A percentile compares a stretch with the other conserved stretches of the same genome.
These are phyloP conservation scores for Atethmia centrago DNA, from an alignment of 2,888 invertebrate species.

Conservation along the genomic window DNA sequence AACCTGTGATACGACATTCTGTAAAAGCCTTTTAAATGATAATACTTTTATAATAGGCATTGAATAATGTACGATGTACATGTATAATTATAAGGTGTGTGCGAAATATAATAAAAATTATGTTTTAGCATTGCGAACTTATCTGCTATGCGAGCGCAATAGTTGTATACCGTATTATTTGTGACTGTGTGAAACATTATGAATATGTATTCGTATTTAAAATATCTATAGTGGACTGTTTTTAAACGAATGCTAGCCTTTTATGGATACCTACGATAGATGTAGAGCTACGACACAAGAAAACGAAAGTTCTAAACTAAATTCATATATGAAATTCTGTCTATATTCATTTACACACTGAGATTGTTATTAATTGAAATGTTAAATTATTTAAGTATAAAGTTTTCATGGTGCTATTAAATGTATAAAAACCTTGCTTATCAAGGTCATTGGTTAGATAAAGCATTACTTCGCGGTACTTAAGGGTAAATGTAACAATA, in stretches of 20 bases:
- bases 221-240: constrained; percentile 41
- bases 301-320: constrained; percentile 38
- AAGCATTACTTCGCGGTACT: not conserved
- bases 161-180: constrained; percentile 41
- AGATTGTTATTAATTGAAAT: constrained; percentile 47
- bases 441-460: not conserved
- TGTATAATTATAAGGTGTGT: constrained; percentile 57
- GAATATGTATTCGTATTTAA: constrained; percentile 52
- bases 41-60: constrained; percentile 42
- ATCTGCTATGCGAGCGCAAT: constrained; percentile 66
- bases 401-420: constrained; percentile 3
- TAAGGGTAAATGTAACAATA: not conserved
- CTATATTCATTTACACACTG: not conserved
- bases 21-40: constrained; percentile 41
- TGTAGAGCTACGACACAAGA: constrained; percentile 55
- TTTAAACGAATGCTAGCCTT: constrained; percentile 28
- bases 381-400: constrained; percentile 51
- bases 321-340: constrained; percentile 7
- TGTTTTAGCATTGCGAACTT: constrained; percentile 66
- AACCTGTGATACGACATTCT: constrained; percentile 61
- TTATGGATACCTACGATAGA: constrained; percentile 39
- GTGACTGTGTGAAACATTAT: constrained; percentile 50
- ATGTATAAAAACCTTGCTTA: constrained; percentile 3
- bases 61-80: constrained; percentile 46
- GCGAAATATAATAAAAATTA: constrained; percentile 60